Conservation (phyloP, 1,140 invertebrate species). For the Lutraria rhynchaena region DNA sequence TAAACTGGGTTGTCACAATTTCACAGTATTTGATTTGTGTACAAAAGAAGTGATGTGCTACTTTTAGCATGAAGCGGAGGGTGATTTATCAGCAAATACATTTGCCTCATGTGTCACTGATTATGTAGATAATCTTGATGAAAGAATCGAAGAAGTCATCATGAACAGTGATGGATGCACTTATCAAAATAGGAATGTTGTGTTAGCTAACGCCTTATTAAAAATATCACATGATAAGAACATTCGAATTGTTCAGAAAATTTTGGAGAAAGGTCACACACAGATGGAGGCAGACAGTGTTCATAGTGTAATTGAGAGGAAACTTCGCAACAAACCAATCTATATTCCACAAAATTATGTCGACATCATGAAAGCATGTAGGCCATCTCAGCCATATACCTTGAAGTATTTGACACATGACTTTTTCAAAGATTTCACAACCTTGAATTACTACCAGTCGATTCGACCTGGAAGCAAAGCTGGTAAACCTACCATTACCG, state of each 20-base stretch:
- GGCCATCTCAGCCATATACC: neutral
- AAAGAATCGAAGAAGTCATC: slow-evolving; percentile 3
- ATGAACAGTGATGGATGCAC: slow-evolving; percentile 39
- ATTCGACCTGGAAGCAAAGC: slow-evolving; percentile 3
- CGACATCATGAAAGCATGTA: neutral
- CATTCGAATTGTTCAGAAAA: slow-evolving; percentile 8
- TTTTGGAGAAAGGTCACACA: slow-evolving; percentile 18
- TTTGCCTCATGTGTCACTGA: slow-evolving; percentile 42
- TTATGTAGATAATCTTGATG: neutral
- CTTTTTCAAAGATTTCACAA: neutral
- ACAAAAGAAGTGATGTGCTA: neutral
- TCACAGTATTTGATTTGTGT: slow-evolving; percentile 15
- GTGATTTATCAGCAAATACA: slow-evolving; percentile 29
- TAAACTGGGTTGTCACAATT: slow-evolving; percentile 47
- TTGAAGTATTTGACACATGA: slow-evolving; percentile 4
- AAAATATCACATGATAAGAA: neutral
- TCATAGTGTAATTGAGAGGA: neutral
- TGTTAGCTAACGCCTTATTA: slow-evolving; percentile 6
- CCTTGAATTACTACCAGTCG: neutral
- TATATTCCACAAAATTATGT: slow-evolving; percentile 30
- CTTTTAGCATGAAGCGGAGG: slow-evolving; percentile 39
- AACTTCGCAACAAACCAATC: neutral
- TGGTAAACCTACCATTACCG: neutral
- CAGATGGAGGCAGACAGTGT: neutral
- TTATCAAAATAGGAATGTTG: slow-evolving; percentile 29